A percentile compares a stretch with the other conserved stretches of the same genome.
These are phyloP conservation scores for Hippopotamus amphibius DNA, from an alignment of 2,113 vertebrate genomes.

Conservation along the genomic window DNA sequence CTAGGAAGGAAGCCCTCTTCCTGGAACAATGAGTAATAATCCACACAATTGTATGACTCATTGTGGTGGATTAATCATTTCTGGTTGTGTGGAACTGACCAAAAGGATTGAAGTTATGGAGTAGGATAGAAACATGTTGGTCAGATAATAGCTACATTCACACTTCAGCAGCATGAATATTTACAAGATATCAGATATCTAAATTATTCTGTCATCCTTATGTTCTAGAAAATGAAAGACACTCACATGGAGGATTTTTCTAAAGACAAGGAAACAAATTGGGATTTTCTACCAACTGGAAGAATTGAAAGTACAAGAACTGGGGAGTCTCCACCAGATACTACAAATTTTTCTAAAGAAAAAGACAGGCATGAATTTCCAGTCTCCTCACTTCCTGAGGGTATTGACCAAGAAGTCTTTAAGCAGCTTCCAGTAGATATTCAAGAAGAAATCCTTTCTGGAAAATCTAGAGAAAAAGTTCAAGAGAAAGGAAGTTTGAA, in stretches of 20 bases:
- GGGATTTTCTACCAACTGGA: constrained; percentile 49
- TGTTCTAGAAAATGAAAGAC: constrained; percentile 79
- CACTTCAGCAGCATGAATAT: not conserved
- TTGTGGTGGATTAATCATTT: not conserved
- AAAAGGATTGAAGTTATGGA: not conserved
- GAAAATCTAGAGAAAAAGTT: constrained; percentile 54
- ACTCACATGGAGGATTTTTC: constrained; percentile 62
- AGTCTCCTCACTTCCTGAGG: constrained; percentile 78
- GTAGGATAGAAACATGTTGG: not conserved
- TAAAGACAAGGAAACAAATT: constrained; percentile 57
- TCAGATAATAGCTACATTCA: not conserved
- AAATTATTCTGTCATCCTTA: constrained; percentile 36
- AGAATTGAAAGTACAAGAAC: constrained; percentile 59
- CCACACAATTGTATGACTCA: not conserved
- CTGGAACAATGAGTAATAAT: not conserved
- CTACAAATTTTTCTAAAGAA: not conserved
- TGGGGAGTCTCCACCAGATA: constrained; percentile 20
- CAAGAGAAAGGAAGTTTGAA: constrained; percentile 29
- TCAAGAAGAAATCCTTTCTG: constrained; percentile 89
- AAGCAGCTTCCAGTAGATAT: constrained; percentile 91
- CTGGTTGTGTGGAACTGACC: not conserved
- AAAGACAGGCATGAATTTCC: not conserved
- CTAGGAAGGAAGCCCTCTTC: not conserved
- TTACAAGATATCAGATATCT: not conserved
- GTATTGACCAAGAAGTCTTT: constrained; percentile 91